Evolutionary conservation across 2,797 vertebrate species (phyloP).

Genomic region (Fistularia tabacaria): DNA sequence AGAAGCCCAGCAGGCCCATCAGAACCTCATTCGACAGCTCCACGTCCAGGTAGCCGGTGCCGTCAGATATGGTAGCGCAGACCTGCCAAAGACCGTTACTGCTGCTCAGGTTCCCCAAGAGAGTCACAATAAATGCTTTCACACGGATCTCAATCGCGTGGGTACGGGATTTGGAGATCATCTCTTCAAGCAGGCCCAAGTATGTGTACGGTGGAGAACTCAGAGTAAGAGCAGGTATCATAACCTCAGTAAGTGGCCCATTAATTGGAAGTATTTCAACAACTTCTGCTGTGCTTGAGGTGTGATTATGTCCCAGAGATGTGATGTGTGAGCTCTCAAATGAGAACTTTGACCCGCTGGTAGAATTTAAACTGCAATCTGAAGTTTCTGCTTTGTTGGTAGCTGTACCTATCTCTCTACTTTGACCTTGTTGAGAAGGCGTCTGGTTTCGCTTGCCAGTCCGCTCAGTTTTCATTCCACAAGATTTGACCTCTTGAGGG

Average conservation of each 20-base stretch:
- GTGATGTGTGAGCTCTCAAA: conserved; percentile 2
- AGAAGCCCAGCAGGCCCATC: conserved; percentile 86
- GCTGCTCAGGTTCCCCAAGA: conserved; percentile 84
- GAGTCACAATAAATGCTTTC: conserved; percentile 95
- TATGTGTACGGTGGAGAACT: conserved; percentile 84
- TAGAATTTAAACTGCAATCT: conserved; percentile 3
- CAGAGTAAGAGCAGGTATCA: conserved; percentile 41
- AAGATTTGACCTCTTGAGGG: conserved; percentile 27
- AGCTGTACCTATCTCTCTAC: neutral
- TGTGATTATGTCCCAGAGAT: conserved; percentile 9
- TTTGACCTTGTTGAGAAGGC: neutral
- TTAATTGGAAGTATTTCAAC: neutral
- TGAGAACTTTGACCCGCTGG: neutral
- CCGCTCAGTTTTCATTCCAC: conserved; percentile 1
- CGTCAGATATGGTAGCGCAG: conserved; percentile 87
- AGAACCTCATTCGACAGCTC: conserved; percentile 85
- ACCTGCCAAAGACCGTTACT: conserved; percentile 80
- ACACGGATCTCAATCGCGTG: conserved; percentile 65
- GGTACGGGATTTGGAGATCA: conserved; percentile 41
- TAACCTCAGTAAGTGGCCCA: neutral
- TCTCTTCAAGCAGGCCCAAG: conserved; percentile 75
- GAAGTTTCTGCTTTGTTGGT: neutral
- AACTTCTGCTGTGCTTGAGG: neutral
- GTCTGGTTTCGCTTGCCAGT: neutral
- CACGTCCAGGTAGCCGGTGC: conserved; percentile 88